Percentiles rank a stretch among this genome's conserved stretches.
Evolutionary conservation across 2,797 vertebrate species (phyloP).

Genomic region (Coracias cyanogaster): DNA sequence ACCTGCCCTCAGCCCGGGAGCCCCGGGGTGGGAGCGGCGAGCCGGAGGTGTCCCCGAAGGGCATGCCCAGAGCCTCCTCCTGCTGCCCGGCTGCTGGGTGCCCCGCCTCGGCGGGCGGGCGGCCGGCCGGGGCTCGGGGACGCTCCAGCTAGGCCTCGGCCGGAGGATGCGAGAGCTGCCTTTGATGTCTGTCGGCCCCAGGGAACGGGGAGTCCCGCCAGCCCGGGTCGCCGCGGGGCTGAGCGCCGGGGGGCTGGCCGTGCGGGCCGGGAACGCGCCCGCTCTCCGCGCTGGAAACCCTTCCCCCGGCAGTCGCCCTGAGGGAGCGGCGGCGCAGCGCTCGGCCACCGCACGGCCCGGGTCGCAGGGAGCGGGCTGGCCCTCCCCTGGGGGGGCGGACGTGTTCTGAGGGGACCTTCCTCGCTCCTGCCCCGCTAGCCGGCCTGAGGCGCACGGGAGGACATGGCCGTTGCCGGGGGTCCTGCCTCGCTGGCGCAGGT

Average conservation of each 20-base stretch:
- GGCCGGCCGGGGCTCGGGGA: not conserved
- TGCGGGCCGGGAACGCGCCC: not conserved
- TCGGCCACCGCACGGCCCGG: rapidly evolving
- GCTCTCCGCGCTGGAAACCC: rapidly evolving
- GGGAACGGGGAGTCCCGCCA: not conserved
- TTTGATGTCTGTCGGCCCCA: not conserved
- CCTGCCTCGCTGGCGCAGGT: not conserved
- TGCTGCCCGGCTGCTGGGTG: not conserved
- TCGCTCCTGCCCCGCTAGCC: rapidly evolving
- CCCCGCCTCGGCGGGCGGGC: not conserved
- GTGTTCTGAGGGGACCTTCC: not conserved
- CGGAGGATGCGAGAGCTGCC: not conserved
- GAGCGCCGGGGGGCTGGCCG: not conserved
- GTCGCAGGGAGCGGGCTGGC: rapidly evolving
- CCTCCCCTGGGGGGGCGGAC: not conserved
- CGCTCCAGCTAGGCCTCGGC: constrained; percentile 22
- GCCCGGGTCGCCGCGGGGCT: not conserved
- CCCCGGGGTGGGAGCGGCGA: not conserved
- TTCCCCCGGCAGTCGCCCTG: not conserved
- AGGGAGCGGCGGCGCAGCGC: not conserved
- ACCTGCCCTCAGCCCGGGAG: not conserved
- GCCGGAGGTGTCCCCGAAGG: not conserved
- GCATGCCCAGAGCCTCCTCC: not conserved
- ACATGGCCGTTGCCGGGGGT: rapidly evolving
- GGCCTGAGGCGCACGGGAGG: not conserved